Evolutionary conservation across 1,140 invertebrate genomes (phyloP).

Genomic region (Contarinia nasturtii): DNA sequence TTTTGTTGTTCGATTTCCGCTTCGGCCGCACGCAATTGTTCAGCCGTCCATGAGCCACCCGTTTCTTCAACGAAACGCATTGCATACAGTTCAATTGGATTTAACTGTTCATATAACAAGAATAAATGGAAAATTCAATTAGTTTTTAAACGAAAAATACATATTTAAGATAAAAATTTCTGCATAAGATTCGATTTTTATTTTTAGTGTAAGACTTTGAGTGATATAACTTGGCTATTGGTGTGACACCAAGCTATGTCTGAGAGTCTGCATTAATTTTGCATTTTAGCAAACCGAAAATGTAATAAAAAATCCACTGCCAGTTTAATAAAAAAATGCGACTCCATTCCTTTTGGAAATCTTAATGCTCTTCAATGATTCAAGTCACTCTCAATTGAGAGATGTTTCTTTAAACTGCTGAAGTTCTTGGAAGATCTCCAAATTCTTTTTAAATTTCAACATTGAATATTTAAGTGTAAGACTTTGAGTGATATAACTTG

Average conservation of each 20-base stretch:
- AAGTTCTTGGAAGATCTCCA: too few species aligned
- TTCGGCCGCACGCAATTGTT: conserved; percentile 71
- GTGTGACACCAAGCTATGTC: conserved; percentile 16
- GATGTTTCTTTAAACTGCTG: too few species aligned
- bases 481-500: conserved; percentile 24
- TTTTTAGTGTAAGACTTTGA: conserved; percentile 15
- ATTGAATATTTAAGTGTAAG: too few species aligned
- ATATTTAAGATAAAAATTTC: not conserved
- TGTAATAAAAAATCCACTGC: not conserved
- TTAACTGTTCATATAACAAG: conserved; percentile 39
- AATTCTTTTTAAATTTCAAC: too few species aligned
- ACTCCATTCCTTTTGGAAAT: too few species aligned
- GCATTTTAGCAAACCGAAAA: not conserved
- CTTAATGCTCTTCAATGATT: too few species aligned
- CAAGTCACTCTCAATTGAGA: too few species aligned
- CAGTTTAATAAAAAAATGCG: not conserved
- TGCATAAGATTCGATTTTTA: not conserved
- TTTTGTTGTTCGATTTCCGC: conserved; percentile 81
- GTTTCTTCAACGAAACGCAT: conserved; percentile 77
- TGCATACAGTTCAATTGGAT: conserved; percentile 82
- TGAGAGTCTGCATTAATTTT: conserved; percentile 10
- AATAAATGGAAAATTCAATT: not conserved
- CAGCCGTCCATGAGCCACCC: conserved; percentile 67
- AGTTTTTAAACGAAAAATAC: not conserved
- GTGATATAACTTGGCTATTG: conserved; percentile 21